Evolutionary conservation across 2,113 vertebrate species (phyloP).

Genomic region (Steatornis caripensis): DNA sequence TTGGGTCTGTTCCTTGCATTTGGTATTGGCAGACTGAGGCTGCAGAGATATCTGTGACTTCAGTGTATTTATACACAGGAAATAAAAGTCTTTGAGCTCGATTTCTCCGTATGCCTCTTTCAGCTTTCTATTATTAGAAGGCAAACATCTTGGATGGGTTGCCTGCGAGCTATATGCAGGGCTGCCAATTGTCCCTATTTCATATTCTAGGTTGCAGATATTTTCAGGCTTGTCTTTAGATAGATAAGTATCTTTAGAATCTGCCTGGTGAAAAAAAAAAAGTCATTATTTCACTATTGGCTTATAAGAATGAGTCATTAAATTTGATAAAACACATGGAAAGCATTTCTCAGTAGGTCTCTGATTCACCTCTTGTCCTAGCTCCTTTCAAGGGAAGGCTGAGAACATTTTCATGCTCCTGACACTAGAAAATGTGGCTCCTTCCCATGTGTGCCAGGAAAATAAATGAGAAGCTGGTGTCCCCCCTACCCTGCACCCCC

Average conservation of each 20-base stretch:
- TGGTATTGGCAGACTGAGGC: constrained; percentile 38
- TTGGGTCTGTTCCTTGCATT: constrained; percentile 27
- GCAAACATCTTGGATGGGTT: constrained; percentile 38
- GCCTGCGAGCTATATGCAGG: constrained; percentile 17
- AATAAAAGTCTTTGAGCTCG: constrained; percentile 31
- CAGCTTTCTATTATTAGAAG: constrained; percentile 61
- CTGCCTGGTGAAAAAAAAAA: background rate
- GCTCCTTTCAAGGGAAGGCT: background rate
- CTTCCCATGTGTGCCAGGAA: background rate
- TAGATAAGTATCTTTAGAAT: constrained; percentile 37
- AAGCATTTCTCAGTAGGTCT: background rate
- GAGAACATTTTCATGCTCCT: background rate
- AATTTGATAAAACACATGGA: background rate
- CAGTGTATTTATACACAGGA: constrained; percentile 23
- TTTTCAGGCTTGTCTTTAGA: constrained; percentile 43
- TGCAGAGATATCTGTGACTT: constrained; percentile 44
- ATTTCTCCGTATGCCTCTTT: constrained; percentile 47
- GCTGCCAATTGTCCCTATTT: constrained; percentile 29
- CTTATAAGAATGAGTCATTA: constrained; percentile 6
- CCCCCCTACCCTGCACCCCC: background rate
- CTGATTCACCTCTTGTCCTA: background rate
- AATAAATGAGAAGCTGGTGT: background rate
- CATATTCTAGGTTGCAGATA: constrained; percentile 4
- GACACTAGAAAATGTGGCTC: background rate
- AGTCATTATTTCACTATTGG: background rate